phyloP scores from a whole-genome alignment of 2,113 vertebrate genomes.

The Paratilapia polleni region DNA sequence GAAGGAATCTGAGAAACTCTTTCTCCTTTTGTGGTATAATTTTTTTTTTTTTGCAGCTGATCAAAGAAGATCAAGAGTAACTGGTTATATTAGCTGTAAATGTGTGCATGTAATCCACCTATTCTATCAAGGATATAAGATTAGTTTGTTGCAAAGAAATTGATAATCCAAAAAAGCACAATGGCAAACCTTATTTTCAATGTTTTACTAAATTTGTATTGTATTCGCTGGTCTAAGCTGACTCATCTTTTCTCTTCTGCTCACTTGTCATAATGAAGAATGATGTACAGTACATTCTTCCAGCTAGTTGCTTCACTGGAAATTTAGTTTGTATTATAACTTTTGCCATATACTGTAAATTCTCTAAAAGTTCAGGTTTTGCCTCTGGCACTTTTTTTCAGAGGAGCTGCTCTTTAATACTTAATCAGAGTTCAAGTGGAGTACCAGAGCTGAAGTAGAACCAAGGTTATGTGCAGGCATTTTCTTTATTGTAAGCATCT shows the following conservation, averaged over 20 bases:
- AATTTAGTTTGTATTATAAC: background rate
- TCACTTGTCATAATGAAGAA: background rate
- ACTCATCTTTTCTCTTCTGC: background rate
- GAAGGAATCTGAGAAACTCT: background rate
- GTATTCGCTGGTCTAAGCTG: background rate
- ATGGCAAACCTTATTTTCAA: background rate
- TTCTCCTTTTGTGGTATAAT: background rate
- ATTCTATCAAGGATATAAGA: too few relatives aligned
- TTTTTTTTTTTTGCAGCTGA: background rate
- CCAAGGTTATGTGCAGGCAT: background rate
- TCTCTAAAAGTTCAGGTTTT: background rate
- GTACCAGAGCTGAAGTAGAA: slow-evolving; percentile 17
- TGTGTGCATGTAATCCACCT: too few relatives aligned
- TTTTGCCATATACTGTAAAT: background rate
- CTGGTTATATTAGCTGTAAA: too few relatives aligned
- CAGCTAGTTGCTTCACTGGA: background rate
- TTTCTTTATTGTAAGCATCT: background rate
- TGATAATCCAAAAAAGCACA: too few relatives aligned
- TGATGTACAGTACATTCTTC: background rate
- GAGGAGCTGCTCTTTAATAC: slow-evolving; percentile 30
- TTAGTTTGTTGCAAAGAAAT: too few relatives aligned
- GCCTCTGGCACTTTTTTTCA: slow-evolving; percentile 8
- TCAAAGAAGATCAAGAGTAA: background rate
- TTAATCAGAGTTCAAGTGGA: slow-evolving; percentile 51
- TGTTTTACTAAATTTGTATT: background rate